These are phyloP conservation scores for Micrasema longulum DNA, from an alignment of 1,140 invertebrate genomes.

Conservation along the genomic window DNA sequence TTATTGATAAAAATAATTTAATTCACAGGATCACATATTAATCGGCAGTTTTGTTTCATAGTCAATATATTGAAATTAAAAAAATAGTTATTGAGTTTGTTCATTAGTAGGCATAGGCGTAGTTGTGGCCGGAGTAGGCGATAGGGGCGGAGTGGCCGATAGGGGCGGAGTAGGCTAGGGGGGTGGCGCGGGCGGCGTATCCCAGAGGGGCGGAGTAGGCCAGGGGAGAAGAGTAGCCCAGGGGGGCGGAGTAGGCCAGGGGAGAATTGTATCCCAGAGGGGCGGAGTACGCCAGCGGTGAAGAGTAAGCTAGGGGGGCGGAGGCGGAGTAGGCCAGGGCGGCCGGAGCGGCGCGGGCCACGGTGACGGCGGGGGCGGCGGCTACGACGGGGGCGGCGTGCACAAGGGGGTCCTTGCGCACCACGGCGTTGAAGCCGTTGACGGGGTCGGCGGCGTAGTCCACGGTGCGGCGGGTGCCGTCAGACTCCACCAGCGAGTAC, in stretches of 20 bases:
- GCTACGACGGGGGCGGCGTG: slow-evolving; percentile 44
- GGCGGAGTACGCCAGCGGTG: slow-evolving; percentile 44
- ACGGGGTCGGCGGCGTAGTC: slow-evolving; percentile 72
- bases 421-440: slow-evolving; percentile 64
- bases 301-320: slow-evolving; percentile 44
- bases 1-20: too few relatives aligned
- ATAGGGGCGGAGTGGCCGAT: slow-evolving; percentile 56
- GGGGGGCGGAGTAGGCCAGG: slow-evolving; percentile 45
- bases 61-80: too few relatives aligned
- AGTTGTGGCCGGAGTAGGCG: slow-evolving; percentile 42
- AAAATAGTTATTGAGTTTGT: too few relatives aligned
- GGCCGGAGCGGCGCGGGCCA: slow-evolving; percentile 64
- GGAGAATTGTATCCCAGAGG: slow-evolving; percentile 54
- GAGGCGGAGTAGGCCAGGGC: slow-evolving; percentile 43
- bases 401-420: slow-evolving; percentile 50
- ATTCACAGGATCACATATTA: too few relatives aligned
- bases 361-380: slow-evolving; percentile 66
- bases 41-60: too few relatives aligned
- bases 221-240: slow-evolving; percentile 46
- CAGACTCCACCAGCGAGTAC: slow-evolving; percentile 71
- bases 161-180: slow-evolving; percentile 53
- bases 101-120: slow-evolving; percentile 48
- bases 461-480: slow-evolving; percentile 70
- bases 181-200: slow-evolving; percentile 41
- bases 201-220: too few relatives aligned